Conservation (phyloP, 1,140 invertebrate species). For the Bilobella aurantiaca region DNA sequence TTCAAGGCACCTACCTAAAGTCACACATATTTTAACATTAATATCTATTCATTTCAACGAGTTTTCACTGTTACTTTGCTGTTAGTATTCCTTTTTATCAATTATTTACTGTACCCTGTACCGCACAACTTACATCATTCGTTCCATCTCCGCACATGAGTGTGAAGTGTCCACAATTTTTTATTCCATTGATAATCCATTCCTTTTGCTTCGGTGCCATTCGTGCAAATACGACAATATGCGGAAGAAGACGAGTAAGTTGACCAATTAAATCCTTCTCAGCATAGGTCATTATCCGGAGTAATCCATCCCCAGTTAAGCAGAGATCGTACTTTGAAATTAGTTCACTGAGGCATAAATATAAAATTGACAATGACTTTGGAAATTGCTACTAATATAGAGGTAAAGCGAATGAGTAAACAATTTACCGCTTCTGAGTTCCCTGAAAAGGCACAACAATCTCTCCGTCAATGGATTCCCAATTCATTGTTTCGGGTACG, state of each 20-base stretch:
- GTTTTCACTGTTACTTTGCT: too few relatives aligned
- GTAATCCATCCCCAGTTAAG: constrained; percentile 72
- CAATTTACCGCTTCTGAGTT: constrained; percentile 11
- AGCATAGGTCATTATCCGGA: constrained; percentile 23
- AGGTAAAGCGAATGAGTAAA: constrained; percentile 1
- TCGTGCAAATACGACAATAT: constrained; percentile 80
- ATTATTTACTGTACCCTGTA: too few relatives aligned
- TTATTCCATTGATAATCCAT: constrained; percentile 79
- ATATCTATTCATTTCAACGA: too few relatives aligned
- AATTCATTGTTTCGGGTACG: constrained; percentile 52
- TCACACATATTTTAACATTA: not conserved
- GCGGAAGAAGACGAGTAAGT: constrained; percentile 54
- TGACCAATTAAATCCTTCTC: constrained; percentile 21
- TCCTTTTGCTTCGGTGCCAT: constrained; percentile 97
- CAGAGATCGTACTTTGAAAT: constrained; percentile 73
- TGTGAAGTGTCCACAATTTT: constrained; percentile 75
- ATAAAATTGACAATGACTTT: constrained; percentile 1
- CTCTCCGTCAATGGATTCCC: constrained; percentile 71
- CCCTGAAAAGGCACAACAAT: constrained; percentile 49
- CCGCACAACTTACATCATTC: constrained; percentile 58
- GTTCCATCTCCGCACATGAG: constrained; percentile 99
- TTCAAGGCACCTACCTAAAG: constrained; percentile 86
- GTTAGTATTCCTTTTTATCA: too few relatives aligned
- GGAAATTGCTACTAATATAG: not conserved
- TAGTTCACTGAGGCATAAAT: constrained; percentile 46